phyloP scores from a whole-genome alignment of 1,140 invertebrate genomes.

The Leptinotarsa lineolata region DNA sequence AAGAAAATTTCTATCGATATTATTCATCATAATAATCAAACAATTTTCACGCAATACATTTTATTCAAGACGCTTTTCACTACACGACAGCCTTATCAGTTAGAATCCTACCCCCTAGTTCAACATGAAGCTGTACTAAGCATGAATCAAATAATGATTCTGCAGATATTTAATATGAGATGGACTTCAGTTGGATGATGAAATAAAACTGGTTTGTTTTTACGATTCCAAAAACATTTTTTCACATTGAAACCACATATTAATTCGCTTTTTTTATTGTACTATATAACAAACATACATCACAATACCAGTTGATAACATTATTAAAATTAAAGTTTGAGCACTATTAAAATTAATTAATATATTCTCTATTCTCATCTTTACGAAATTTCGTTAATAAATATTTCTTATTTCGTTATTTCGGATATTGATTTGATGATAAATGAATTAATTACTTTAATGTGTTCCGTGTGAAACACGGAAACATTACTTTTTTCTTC shows the following conservation, averaged over 20 bases:
- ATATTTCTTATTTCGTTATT: background rate
- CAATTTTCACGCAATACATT: too few relatives aligned
- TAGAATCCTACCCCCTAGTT: too few relatives aligned
- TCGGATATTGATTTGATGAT: background rate
- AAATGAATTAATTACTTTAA: background rate
- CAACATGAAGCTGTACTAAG: too few relatives aligned
- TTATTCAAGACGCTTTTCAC: too few relatives aligned
- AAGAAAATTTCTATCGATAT: too few relatives aligned
- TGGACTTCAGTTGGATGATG: too few relatives aligned
- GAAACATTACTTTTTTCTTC: background rate
- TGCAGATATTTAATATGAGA: too few relatives aligned
- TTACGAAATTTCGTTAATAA: background rate
- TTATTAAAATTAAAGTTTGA: constrained; percentile 38
- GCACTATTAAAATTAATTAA: constrained; percentile 26
- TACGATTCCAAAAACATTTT: too few relatives aligned
- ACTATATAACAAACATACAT: constrained; percentile 40
- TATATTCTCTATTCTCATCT: background rate
- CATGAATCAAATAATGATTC: too few relatives aligned
- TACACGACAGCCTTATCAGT: too few relatives aligned
- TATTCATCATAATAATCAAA: too few relatives aligned
- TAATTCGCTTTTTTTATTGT: constrained; percentile 3
- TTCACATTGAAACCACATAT: background rate
- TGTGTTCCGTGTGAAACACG: background rate
- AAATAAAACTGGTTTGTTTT: too few relatives aligned
- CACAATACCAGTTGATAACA: constrained; percentile 43